Percentiles rank a stretch among this genome's conserved stretches.
Evolutionary conservation across 2,888 invertebrate species (phyloP).

Genomic region (Raillietiella orientalis): DNA sequence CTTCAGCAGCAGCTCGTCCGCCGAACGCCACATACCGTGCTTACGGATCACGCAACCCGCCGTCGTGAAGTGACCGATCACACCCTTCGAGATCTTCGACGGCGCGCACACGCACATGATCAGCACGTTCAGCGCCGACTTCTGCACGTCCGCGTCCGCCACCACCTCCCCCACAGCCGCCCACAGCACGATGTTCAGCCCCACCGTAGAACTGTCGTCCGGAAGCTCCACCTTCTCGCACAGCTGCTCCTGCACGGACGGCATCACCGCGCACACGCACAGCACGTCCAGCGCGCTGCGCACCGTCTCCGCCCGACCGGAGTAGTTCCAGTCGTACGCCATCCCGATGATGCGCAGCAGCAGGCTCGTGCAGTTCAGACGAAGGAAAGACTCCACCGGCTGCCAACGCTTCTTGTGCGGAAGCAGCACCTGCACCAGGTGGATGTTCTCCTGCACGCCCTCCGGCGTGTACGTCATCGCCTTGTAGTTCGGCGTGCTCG

Average conservation of each 20-base stretch:
- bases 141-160: slow-evolving; percentile 25
- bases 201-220: slow-evolving; percentile 39
- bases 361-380: slow-evolving; percentile 37
- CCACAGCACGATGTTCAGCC: slow-evolving; percentile 38
- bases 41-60: slow-evolving; percentile 4
- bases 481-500: too few relatives aligned
- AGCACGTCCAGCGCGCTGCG: slow-evolving; percentile 49
- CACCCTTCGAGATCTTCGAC: background rate
- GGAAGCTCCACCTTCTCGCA: slow-evolving; percentile 15
- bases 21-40: slow-evolving; percentile 3
- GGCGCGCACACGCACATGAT: slow-evolving; percentile 85
- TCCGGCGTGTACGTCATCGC: too few relatives aligned
- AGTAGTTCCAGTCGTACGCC: slow-evolving; percentile 70
- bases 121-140: slow-evolving; percentile 27
- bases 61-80: background rate
- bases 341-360: slow-evolving; percentile 57
- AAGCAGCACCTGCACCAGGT: slow-evolving; percentile 37
- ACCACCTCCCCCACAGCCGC: slow-evolving; percentile 74
- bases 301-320: slow-evolving; percentile 50
- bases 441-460: slow-evolving; percentile 45
- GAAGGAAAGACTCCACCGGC: slow-evolving; percentile 55
- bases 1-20: slow-evolving; percentile 25
- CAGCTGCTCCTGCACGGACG: slow-evolving; percentile 25
- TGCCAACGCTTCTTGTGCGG: slow-evolving; percentile 47
- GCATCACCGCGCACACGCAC: slow-evolving; percentile 61